Percentiles rank a stretch among this genome's conserved stretches.
Evolutionary conservation across 2,888 invertebrate species (phyloP).

Genomic region (Acanthosoma haemorrhoidale): DNA sequence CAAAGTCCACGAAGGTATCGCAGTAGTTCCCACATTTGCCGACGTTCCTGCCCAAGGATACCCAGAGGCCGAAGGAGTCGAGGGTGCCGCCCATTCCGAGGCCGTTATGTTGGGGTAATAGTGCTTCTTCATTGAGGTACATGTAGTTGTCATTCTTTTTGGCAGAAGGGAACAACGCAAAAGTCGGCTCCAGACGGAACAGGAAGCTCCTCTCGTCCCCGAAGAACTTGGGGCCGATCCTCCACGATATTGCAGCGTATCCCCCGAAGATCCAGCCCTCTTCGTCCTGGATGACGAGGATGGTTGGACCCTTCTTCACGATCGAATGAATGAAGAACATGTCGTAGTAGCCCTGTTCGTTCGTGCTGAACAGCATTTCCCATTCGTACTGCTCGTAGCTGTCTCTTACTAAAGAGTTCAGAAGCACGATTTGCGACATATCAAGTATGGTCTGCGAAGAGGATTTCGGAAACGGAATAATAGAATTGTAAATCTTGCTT

Average conservation of each 20-base stretch:
- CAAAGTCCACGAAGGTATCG: neutral
- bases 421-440: neutral
- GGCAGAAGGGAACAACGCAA: neutral
- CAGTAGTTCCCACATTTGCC: neutral
- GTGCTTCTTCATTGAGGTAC: neutral
- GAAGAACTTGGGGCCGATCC: neutral
- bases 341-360: neutral
- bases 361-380: neutral
- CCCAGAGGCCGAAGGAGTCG: neutral
- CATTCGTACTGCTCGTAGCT: neutral
- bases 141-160: neutral
- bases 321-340: neutral
- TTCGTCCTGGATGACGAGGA: neutral
- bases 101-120: neutral
- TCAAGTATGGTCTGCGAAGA: neutral
- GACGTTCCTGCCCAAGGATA: neutral
- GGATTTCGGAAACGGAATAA: neutral
- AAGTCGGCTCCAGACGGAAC: neutral
- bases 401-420: neutral
- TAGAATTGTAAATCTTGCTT: neutral
- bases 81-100: neutral
- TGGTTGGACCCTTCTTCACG: neutral
- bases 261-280: neutral
- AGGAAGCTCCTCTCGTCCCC: neutral
- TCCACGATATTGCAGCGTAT: neutral